phyloP scores from a whole-genome alignment of 2,113 vertebrate species.

The Dipodomys merriami region DNA sequence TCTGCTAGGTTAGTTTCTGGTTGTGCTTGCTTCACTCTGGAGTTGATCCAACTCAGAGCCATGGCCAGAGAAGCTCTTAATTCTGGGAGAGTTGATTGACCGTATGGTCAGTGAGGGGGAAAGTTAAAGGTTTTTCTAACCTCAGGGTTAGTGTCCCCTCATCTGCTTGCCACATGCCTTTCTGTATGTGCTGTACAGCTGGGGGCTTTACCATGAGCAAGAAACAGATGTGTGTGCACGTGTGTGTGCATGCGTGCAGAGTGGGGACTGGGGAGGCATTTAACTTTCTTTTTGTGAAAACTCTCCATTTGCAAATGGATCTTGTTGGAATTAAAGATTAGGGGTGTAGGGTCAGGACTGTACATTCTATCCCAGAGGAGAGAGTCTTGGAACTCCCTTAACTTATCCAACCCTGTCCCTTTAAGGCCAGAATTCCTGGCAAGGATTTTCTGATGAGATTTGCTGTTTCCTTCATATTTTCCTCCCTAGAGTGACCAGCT shows the following conservation, averaged over 20 bases:
- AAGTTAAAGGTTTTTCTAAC: slow-evolving; percentile 61
- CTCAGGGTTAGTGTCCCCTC: slow-evolving; percentile 27
- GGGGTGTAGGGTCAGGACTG: neutral
- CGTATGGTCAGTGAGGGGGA: slow-evolving; percentile 17
- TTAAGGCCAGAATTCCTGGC: neutral
- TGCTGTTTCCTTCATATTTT: neutral
- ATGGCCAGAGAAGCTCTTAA: neutral
- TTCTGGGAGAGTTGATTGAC: slow-evolving; percentile 42
- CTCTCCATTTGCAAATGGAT: neutral
- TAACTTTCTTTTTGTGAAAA: neutral
- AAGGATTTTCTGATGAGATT: neutral
- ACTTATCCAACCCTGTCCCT: neutral
- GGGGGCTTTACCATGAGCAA: neutral
- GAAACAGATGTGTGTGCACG: neutral
- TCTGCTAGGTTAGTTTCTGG: neutral
- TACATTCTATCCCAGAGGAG: neutral
- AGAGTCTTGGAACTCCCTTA: neutral
- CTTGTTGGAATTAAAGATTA: neutral
- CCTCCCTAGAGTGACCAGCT: neutral
- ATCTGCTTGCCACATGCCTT: slow-evolving; percentile 43
- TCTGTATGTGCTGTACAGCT: slow-evolving; percentile 29
- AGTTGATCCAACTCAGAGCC: neutral
- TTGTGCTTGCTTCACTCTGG: neutral
- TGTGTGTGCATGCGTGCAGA: neutral
- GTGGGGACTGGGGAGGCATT: neutral